These are phyloP conservation scores for Aphyosemion australe DNA, from an alignment of 2,113 vertebrate genomes.

Conservation along the genomic window DNA sequence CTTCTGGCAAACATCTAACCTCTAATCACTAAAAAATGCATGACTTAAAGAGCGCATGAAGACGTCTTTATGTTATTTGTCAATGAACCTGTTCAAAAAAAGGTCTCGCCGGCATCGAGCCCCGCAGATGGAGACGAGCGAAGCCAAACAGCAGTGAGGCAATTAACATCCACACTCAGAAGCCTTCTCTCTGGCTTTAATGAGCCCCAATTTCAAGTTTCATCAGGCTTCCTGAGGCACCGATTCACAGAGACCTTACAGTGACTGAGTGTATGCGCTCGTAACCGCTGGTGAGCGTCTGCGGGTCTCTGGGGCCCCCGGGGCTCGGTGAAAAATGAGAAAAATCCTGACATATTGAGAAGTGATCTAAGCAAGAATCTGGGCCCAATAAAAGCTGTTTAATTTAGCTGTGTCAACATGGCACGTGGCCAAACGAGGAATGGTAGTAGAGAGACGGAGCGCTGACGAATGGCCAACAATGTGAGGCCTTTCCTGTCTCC, in stretches of 20 bases:
- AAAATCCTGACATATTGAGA: constrained; percentile 56
- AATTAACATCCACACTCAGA: constrained; percentile 66
- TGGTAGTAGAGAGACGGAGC: constrained; percentile 9
- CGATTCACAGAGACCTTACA: constrained; percentile 16
- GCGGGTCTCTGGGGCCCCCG: constrained; percentile 8
- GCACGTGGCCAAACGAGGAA: constrained; percentile 46
- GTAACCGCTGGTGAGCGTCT: constrained; percentile 1
- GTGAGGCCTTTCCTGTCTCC: constrained; percentile 32
- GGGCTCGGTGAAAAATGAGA: constrained; percentile 40
- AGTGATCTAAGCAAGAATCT: constrained; percentile 59
- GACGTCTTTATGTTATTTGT: constrained; percentile 52
- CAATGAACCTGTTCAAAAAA: constrained; percentile 65
- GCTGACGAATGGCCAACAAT: constrained; percentile 58
- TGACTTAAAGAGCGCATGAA: constrained; percentile 65
- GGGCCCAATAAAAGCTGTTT: constrained; percentile 77
- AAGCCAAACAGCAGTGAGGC: constrained; percentile 33
- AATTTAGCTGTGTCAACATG: constrained; percentile 78
- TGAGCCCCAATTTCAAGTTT: constrained; percentile 59
- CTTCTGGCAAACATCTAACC: constrained; percentile 40
- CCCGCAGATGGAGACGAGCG: constrained; percentile 24
- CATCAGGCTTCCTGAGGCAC: constrained; percentile 44
- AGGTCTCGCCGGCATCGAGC: constrained; percentile 10
- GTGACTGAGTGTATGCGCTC: not conserved
- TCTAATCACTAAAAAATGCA: constrained; percentile 68
- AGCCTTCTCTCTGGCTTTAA: constrained; percentile 60